A percentile compares a stretch with the other conserved stretches of the same genome.
Conservation (phyloP, 2,113 vertebrate species). For the Gobius niger region DNA sequence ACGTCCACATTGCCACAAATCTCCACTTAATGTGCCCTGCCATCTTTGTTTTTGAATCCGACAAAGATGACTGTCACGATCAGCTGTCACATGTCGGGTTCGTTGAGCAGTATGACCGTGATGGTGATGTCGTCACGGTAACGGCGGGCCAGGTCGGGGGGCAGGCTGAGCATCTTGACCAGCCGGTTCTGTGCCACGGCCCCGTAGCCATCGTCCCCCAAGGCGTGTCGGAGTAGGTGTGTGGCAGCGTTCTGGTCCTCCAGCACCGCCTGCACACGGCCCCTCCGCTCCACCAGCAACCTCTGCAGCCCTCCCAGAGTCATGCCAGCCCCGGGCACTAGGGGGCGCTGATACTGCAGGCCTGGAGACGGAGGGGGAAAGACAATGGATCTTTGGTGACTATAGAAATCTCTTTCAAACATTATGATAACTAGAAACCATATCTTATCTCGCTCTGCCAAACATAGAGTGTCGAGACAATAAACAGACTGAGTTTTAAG, state of each 20-base stretch:
- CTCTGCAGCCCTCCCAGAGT: constrained; percentile 57
- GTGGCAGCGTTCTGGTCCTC: constrained; percentile 64
- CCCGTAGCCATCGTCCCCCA: constrained; percentile 69
- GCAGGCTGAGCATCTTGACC: constrained; percentile 66
- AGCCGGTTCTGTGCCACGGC: constrained; percentile 50
- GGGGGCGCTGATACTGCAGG: constrained; percentile 60
- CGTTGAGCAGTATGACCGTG: constrained; percentile 64
- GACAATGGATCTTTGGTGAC: no score
- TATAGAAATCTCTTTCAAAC: no score
- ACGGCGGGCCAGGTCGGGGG: constrained; percentile 58
- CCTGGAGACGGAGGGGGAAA: constrained; percentile 23
- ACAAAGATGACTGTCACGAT: no score
- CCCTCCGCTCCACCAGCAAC: constrained; percentile 60
- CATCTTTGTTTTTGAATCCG: no score
- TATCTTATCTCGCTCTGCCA: background rate
- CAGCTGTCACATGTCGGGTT: constrained; percentile 23
- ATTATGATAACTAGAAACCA: background rate
- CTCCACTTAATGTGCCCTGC: no score
- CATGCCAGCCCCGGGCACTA: constrained; percentile 16
- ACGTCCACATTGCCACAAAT: no score
- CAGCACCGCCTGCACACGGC: constrained; percentile 29
- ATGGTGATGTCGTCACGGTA: constrained; percentile 74
- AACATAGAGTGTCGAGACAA: background rate
- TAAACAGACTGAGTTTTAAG: background rate
- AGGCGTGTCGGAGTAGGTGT: constrained; percentile 62